Conservation (phyloP, 2,113 vertebrate genomes). For the Calonectris borealis region DNA sequence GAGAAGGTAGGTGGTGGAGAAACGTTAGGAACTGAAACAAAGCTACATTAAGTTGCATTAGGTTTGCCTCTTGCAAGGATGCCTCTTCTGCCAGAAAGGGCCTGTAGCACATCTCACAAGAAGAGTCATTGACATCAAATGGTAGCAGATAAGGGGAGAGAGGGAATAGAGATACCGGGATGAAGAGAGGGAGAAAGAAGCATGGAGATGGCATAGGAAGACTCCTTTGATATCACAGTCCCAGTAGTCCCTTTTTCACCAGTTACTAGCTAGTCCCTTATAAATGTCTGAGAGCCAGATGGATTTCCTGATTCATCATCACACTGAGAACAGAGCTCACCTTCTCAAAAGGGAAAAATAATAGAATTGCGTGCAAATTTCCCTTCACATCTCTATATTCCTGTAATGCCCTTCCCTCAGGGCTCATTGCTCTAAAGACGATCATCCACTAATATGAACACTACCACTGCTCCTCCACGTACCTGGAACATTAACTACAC, state of each 20-base stretch:
- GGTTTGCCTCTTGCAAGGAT: not conserved
- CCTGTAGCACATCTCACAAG: not conserved
- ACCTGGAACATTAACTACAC: not conserved
- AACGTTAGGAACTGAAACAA: not conserved
- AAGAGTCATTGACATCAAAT: not conserved
- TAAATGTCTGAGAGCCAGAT: constrained; percentile 55
- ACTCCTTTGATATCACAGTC: constrained; percentile 28
- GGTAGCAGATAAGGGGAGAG: not conserved
- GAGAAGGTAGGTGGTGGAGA: not conserved
- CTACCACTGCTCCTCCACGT: not conserved
- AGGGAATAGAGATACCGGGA: not conserved
- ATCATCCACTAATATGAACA: constrained; percentile 47
- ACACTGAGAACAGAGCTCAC: constrained; percentile 54
- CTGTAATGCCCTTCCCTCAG: constrained; percentile 67
- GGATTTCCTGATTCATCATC: constrained; percentile 61
- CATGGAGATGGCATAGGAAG: not conserved
- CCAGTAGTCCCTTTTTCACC: constrained; percentile 53
- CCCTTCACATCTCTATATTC: constrained; percentile 49
- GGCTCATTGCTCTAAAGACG: constrained; percentile 63
- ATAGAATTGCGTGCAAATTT: constrained; percentile 55
- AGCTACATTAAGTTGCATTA: not conserved
- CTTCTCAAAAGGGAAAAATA: constrained; percentile 59
- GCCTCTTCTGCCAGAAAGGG: not conserved
- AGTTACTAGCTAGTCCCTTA: constrained; percentile 65
- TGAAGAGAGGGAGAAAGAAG: not conserved